Evolutionary conservation across 2,888 invertebrate species (phyloP).

Genomic region (Glyphotaelius pellucidus): DNA sequence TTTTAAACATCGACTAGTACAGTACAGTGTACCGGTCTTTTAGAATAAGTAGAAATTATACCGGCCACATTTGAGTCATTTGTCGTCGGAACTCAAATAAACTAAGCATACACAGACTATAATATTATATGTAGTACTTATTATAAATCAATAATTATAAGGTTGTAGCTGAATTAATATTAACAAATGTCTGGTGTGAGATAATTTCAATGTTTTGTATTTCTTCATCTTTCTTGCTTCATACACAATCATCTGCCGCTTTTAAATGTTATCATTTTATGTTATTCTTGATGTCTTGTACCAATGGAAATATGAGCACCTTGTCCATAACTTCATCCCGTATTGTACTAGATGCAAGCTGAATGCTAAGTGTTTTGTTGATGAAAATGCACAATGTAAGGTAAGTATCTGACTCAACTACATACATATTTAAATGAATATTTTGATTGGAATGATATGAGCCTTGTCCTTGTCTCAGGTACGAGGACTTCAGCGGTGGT

Average conservation of each 20-base stretch:
- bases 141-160: not conserved
- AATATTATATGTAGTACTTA: not conserved
- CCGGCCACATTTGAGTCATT: not conserved
- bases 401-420: not conserved
- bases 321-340: not conserved
- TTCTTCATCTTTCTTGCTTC: constrained; percentile 53
- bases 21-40: not conserved
- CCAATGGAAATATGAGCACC: not conserved
- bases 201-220: constrained; percentile 51
- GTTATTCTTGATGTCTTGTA: constrained; percentile 6
- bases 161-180: not conserved
- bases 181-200: constrained; percentile 50
- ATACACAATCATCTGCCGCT: constrained; percentile 49
- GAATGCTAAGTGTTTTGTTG: not conserved
- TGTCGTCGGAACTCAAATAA: not conserved
- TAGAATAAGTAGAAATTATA: not conserved
- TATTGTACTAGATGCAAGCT: not conserved
- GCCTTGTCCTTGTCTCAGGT: constrained; percentile 70
- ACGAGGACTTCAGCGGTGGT: constrained; percentile 86
- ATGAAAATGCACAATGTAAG: not conserved
- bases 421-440: not conserved
- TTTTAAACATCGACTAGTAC: not conserved
- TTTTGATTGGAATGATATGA: not conserved
- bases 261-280: constrained; percentile 50
- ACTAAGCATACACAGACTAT: not conserved